Evolutionary conservation across 37 sponge, comb jelly and placozoan species (phyloP), one percentile per base, ranked within the genome.

Genomic region (Chondrosia reniformis): DNA sequence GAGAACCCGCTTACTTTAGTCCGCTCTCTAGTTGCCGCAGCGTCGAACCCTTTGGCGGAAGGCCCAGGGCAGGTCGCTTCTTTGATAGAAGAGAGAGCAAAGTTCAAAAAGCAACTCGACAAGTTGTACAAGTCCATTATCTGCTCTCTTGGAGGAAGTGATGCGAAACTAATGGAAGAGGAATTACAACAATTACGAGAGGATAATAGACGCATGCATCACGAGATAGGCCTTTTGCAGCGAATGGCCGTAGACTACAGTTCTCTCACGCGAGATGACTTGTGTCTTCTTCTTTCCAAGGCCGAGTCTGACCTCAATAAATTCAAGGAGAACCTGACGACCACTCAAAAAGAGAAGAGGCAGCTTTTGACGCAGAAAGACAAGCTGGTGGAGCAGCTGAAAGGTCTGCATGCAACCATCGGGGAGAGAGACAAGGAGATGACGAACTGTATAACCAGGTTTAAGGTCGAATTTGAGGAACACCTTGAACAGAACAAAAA

Each of bases 401-500:
- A 69, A 34, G 42, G 22, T 25, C 41, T 69, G 1, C 72, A 69
- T 25, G 72, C n/a, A 1, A 34, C 41, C 2, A n/a, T 69, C 21
- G 72, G 42, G 24, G 43, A 69, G 1, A 69, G 72, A 25, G 36
- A 40, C 44, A 69, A 69, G 6, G 44, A 69, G 72, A 69, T 69
- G 72, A 69, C 24, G 24, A 40, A 25, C 24, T 69, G 42, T 34
- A 7, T 69, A 44, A 40, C 72, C n/a, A 31, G 42, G 43, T 69
- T 69, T 44, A 69, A 69, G 44, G 72, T 43, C n/a, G 72, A 69
- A 44, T 69, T 69, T 40, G 41, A 69, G 72, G 44, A 69, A 44
- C 72, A 44, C n/a, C n/a, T 34, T 7, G 44, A 69, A 44, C 72
- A 85, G 52, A 67, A 43, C 22, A 75, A 79, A 36, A 74, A 85